These are phyloP conservation scores for Adelges cooleyi DNA, from an alignment of 1,140 invertebrate species.

Conservation along the genomic window DNA sequence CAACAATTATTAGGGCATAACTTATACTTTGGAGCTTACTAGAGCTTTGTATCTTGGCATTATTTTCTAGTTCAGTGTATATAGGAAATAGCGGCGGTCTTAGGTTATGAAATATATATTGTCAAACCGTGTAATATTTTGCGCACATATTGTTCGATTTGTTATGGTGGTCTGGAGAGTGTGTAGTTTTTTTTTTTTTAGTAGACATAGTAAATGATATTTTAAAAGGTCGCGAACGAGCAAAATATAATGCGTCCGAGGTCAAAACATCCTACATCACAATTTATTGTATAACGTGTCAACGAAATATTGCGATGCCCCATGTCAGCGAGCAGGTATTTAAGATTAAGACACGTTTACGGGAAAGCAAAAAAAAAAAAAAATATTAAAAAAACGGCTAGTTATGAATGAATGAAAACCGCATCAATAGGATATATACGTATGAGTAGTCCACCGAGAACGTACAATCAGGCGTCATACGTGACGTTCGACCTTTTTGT, in stretches of 20 bases:
- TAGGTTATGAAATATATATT: too few species aligned
- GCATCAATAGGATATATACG: too few species aligned
- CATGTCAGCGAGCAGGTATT: not conserved
- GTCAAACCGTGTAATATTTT: too few species aligned
- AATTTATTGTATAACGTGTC: constrained; percentile 4
- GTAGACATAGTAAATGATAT: not conserved
- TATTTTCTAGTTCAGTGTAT: too few species aligned
- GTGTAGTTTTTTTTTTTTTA: not conserved
- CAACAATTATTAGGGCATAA: too few species aligned
- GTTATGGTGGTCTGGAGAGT: constrained; percentile 10
- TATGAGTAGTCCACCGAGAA: too few species aligned
- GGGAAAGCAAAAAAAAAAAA: not conserved
- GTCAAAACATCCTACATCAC: not conserved
- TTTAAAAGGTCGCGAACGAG: not conserved
- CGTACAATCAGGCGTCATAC: too few species aligned
- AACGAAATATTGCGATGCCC: not conserved
- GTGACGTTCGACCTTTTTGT: too few species aligned
- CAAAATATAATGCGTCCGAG: too few species aligned
- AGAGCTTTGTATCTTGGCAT: too few species aligned
- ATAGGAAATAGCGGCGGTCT: too few species aligned
- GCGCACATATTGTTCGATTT: constrained; percentile 17
- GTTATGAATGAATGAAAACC: not conserved
- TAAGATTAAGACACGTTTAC: not conserved
- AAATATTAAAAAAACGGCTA: not conserved
- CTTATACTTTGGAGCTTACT: too few species aligned